These are phyloP conservation scores for Hemichromis elongatus DNA, from an alignment of 2,113 vertebrate species.

Conservation along the genomic window DNA sequence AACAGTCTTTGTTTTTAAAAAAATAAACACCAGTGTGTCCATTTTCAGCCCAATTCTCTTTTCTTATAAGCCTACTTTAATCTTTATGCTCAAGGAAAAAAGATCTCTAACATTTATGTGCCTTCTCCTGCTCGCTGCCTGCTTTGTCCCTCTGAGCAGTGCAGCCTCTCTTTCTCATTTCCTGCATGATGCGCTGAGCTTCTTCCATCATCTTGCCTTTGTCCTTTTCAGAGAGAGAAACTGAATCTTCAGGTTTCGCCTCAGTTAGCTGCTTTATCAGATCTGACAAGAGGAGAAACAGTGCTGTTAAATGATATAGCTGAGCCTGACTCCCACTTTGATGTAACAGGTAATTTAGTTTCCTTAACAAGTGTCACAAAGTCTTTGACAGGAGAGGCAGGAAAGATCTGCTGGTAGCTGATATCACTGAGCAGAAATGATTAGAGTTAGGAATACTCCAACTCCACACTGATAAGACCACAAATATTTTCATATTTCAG, in stretches of 20 bases:
- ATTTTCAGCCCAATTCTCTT: neutral
- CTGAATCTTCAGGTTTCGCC: neutral
- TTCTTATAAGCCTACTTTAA: neutral
- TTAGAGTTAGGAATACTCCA: neutral
- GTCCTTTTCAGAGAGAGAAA: neutral
- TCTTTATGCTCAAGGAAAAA: neutral
- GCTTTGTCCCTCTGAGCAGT: constrained; percentile 8
- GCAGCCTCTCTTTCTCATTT: constrained; percentile 42
- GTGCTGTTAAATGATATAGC: neutral
- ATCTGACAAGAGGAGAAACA: constrained; percentile 32
- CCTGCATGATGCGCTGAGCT: constrained; percentile 11
- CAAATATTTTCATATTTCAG: neutral
- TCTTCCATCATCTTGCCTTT: constrained; percentile 12
- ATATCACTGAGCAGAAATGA: neutral
- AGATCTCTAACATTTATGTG: constrained; percentile 14
- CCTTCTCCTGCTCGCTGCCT: constrained; percentile 1
- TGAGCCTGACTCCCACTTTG: neutral
- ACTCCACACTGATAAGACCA: neutral
- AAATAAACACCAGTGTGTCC: neutral
- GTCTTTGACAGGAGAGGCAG: neutral
- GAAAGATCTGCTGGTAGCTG: neutral
- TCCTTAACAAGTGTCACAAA: neutral
- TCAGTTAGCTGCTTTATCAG: constrained; percentile 15
- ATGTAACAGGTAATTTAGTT: neutral
- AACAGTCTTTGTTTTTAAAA: neutral